Evolutionary conservation across 2,113 vertebrate species (phyloP), one percentile per base, ranked within the genome.

Genomic region (Paramormyrops kingsleyae): DNA sequence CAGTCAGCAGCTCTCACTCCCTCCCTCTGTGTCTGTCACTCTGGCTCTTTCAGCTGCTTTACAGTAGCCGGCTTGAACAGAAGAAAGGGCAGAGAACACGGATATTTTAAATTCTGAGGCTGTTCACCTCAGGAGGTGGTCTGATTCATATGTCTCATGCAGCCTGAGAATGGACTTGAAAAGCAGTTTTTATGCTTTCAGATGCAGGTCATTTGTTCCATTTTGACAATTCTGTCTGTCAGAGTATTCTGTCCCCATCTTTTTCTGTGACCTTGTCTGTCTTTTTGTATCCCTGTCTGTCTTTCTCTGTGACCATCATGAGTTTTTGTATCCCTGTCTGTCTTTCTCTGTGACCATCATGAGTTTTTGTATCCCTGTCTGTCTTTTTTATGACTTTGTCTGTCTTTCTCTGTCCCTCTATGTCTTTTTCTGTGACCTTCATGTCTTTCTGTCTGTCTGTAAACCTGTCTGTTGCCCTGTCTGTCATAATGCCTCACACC

Each of bases 41-140:
- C 35, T 39, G 0, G 39, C n/a, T 50, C 46, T 86, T 86, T 50
- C 44, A 46, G 47, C 47, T 86, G 46, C 44, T 24, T 86, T 50
- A 31, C 21, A 52, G 44, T 31, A 86, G 46, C 47, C 5, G 5
- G n/a, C n/a, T 49, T 52, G 84, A 86, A 35, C 84, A 86, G 44
- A 44, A 50, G 46, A 86, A 86, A 83, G 42, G 77, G 77, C 31
- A 83, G 19, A 86, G 84, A 86, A 44, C 77, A 12, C 0, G 84
- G 44, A 50, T 86, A 50, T 86, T 86, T 86, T 86, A 86, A 86
- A 86, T 50, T 50, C n/a, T 49, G 84, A 86, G 47, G 47, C 47
- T 47, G 84, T 86, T 47, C 46, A 86, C 84, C 84, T 49, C 84
- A 52, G 84, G 84, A 86, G 47, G 84, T 49, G 47, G 47, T 50